Conservation (phyloP, 92 coral and sea anemone species). For the Phenganax marumi region DNA sequence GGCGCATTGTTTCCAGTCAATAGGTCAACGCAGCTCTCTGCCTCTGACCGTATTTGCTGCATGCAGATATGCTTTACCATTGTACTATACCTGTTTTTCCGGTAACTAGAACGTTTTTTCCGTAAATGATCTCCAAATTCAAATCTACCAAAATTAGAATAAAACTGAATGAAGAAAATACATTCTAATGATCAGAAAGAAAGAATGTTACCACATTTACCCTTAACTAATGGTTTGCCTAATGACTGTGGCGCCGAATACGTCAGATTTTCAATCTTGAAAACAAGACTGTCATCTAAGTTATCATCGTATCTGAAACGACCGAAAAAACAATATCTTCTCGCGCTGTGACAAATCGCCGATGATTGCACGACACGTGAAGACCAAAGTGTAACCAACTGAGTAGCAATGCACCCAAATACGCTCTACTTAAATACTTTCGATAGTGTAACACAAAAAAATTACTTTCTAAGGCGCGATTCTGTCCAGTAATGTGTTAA, state of each 20-base stretch:
- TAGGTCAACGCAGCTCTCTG: too few relatives aligned
- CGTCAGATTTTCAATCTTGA: constrained; percentile 62
- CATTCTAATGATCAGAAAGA: background rate
- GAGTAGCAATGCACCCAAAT: too few relatives aligned
- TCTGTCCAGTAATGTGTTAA: background rate
- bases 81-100: constrained; percentile 72
- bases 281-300: constrained; percentile 43
- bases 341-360: too few relatives aligned
- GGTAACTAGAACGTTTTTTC: constrained; percentile 76
- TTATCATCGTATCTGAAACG: constrained; percentile 5
- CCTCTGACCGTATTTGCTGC: too few relatives aligned
- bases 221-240: constrained; percentile 66
- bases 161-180: background rate
- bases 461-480: background rate
- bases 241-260: constrained; percentile 73
- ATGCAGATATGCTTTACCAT: background rate
- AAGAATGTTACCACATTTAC: constrained; percentile 15
- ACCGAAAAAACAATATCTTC: background rate
- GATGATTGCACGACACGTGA: too few relatives aligned
- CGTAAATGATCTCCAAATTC: constrained; percentile 64
- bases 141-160: constrained; percentile 48
- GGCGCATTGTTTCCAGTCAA: background rate
- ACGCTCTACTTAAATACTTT: too few relatives aligned
- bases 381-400: too few relatives aligned
- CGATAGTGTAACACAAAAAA: too few relatives aligned